Evolutionary conservation across 2,888 invertebrate genomes (phyloP), one percentile per base, ranked within the genome.

Genomic region (Schizotus pectinicornis): DNA sequence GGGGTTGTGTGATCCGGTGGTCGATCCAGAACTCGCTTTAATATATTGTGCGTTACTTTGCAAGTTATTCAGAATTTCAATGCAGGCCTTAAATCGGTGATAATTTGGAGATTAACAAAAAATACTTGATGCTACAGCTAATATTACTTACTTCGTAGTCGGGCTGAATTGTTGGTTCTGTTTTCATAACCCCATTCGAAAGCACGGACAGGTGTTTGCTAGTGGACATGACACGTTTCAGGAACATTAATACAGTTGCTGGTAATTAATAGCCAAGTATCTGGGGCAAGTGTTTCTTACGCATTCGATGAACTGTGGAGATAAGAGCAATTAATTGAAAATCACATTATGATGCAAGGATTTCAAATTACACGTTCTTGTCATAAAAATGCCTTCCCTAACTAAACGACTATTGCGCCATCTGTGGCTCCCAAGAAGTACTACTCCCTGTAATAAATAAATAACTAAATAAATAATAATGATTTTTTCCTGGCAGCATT

Each of bases 11-110:
- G 30, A 9, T 12, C 41, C 9, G 2, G 32, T 9, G 31, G 55
- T 32, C 11, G 39, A 13, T 39, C 11, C 2, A 8, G 39, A 12
- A 36, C 39, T 57, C n/a, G 30, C 2, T 39, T 56, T 60, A 30
- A 83, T 65, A 89, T 80, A 61, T 83, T 83, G 81, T 22, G 86
- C 86, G 76, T 92, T 93, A 34, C 89, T 88, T 77, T 93, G 92
- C 6, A 94, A 79, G 0, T 79, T 78, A 72, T 91, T 91, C 14
- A 94, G 79, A 43, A 86, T 82, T 51, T 81, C 79, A 1, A 94
- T 83, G 31, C 91, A 88, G 64, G 86, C 86, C 92, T 94, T 71
- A 51, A 77, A 75, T 13, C 7, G 56, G 35, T 49, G 5, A 30
- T 8, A 13, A 37, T 30, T 41, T 12, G 11, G 13, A 22, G n/a